These are phyloP conservation scores for Prunella himalayana DNA, from an alignment of 2,113 vertebrate genomes.

Conservation along the genomic window DNA sequence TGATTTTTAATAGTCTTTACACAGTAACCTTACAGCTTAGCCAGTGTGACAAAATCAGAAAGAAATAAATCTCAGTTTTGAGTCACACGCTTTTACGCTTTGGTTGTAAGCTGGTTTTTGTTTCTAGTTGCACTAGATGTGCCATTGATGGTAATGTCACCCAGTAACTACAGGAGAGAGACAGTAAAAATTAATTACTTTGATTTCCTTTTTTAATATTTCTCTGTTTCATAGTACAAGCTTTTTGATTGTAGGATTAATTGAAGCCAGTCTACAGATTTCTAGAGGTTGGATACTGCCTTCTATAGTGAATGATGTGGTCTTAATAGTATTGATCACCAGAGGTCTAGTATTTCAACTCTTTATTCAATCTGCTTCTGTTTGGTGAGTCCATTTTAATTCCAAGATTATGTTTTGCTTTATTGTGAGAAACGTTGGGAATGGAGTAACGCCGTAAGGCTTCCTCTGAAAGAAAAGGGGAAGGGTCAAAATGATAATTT, in stretches of 20 bases:
- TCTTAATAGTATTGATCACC: neutral
- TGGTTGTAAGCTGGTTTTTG: neutral
- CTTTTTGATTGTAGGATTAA: neutral
- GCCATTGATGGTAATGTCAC: neutral
- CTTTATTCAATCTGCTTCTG: neutral
- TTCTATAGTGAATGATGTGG: neutral
- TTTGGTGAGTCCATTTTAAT: neutral
- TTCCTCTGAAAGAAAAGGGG: neutral
- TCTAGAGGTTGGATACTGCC: neutral
- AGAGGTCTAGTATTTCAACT: neutral
- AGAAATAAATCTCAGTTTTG: neutral
- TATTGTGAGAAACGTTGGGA: neutral
- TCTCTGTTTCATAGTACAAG: neutral
- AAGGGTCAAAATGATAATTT: constrained; percentile 67
- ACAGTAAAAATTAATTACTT: neutral
- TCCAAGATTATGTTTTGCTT: neutral
- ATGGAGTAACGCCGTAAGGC: neutral
- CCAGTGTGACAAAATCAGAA: neutral
- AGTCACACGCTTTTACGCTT: neutral
- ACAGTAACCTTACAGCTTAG: neutral
- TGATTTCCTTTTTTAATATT: neutral
- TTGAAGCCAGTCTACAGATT: neutral
- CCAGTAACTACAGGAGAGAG: neutral
- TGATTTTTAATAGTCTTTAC: neutral
- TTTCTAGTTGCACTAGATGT: neutral